Evolutionary conservation across 2,888 invertebrate species (phyloP), one percentile per base, ranked within the genome.

Genomic region (Synanthedon andrenaeformis): DNA sequence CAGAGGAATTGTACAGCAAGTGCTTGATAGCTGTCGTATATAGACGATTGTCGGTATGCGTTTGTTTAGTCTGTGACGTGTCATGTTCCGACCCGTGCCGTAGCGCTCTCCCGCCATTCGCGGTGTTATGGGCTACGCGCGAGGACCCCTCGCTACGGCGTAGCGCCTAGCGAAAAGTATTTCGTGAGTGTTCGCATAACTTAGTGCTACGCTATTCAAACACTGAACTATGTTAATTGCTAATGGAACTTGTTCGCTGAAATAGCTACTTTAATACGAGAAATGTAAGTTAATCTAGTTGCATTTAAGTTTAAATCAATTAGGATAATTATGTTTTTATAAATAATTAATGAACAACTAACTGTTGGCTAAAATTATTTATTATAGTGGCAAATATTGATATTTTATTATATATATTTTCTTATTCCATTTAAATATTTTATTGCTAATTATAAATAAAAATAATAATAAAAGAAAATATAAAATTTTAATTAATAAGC

Each of bases 101-200:
- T 49, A 52, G 42, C 35, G 45, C 41, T 56, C 59, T 66, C 67
- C 69, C 72, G 74, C 67, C 82, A 82, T 70, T 82, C 72, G 71
- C 63, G 68, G 64, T 66, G 67, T 63, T 63, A 67, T 59, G 58
- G 68, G 62, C 70, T 69, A 64, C 70, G 75, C 69, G 77, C 66
- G 72, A 75, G 79, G 81, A 70, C 62, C 63, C 61, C 60, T 62
- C 76, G 76, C 73, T 79, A 75, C 76, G 71, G 59, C 70, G 78
- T 72, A 74, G 71, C 67, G 64, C 54, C 61, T 63, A 65, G 64
- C 63, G 60, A 45, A 55, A 57, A 55, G 55, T 57, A 52, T 52
- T 53, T 23, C 53, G 53, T 41, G 53, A 28, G 52, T 55, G 28
- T 35, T 35, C 35, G 35, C 0, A 52, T 19, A 53, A 55, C 51